These are phyloP conservation scores for Calyptomena viridis DNA, from an alignment of 2,113 vertebrate species.

Conservation along the genomic window DNA sequence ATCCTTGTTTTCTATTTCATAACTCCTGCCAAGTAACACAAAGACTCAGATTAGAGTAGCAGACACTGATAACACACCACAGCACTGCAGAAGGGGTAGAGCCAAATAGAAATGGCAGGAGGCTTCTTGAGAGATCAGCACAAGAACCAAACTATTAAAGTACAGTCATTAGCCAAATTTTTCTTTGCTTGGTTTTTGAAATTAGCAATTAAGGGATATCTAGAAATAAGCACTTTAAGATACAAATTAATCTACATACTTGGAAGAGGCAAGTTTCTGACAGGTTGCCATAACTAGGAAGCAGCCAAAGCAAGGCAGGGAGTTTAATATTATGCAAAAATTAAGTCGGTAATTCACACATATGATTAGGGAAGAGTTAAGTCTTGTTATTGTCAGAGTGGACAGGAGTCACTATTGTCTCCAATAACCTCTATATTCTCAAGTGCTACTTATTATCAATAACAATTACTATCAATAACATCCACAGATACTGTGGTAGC, in stretches of 20 bases:
- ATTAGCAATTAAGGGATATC: not conserved
- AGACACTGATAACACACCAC: not conserved
- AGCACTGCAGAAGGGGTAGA: not conserved
- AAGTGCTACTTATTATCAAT: not conserved
- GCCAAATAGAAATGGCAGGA: accelerated
- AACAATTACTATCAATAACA: not conserved
- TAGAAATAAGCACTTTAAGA: not conserved
- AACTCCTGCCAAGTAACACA: not conserved
- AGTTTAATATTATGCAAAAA: not conserved
- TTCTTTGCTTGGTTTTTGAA: not conserved
- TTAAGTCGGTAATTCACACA: not conserved
- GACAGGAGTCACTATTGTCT: not conserved
- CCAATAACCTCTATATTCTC: not conserved
- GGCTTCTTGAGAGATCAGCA: not conserved
- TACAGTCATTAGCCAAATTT: accelerated
- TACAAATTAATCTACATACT: not conserved
- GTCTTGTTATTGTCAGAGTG: not conserved
- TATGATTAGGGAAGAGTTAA: too few relatives aligned
- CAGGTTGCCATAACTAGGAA: not conserved
- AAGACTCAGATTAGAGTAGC: not conserved
- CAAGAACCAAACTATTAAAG: not conserved
- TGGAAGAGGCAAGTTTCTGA: not conserved
- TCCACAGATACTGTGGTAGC: not conserved
- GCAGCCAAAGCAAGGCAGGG: not conserved
- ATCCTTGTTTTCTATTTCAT: not conserved